Conservation (phyloP, 2,797 vertebrate genomes). For the Phoebastria nigripes region DNA sequence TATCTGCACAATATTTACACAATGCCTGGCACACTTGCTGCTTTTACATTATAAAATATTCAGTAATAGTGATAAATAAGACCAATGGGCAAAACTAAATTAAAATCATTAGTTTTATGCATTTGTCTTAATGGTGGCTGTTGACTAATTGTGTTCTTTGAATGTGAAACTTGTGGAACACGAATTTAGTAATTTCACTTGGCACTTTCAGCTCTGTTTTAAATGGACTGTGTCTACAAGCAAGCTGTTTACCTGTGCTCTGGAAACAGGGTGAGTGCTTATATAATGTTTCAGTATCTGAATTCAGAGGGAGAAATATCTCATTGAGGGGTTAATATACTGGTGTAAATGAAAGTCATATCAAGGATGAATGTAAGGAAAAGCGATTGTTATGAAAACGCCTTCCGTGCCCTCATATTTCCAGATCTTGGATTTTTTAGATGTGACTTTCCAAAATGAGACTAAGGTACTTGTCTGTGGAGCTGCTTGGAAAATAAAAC, state of each 20-base stretch:
- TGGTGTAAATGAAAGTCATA: background rate
- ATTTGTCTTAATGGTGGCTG: background rate
- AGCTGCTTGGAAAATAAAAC: background rate
- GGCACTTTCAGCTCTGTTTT: background rate
- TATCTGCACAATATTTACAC: background rate
- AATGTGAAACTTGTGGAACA: background rate
- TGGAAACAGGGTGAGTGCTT: background rate
- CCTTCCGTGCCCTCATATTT: background rate
- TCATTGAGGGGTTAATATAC: background rate
- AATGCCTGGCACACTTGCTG: background rate
- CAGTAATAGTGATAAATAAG: background rate
- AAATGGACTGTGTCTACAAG: background rate
- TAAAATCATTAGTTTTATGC: background rate
- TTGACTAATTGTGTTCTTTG: background rate
- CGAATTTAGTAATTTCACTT: background rate
- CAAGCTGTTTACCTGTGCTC: background rate
- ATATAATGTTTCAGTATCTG: background rate
- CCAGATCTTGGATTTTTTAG: background rate
- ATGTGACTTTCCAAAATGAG: background rate
- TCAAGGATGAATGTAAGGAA: background rate
- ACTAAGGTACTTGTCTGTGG: background rate
- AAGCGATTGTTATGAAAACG: background rate
- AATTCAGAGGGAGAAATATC: background rate
- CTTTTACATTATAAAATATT: background rate
- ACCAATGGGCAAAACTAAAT: background rate